Evolutionary conservation across 2,797 vertebrate genomes (phyloP).

Genomic region (Lepilemur ruficaudatus): DNA sequence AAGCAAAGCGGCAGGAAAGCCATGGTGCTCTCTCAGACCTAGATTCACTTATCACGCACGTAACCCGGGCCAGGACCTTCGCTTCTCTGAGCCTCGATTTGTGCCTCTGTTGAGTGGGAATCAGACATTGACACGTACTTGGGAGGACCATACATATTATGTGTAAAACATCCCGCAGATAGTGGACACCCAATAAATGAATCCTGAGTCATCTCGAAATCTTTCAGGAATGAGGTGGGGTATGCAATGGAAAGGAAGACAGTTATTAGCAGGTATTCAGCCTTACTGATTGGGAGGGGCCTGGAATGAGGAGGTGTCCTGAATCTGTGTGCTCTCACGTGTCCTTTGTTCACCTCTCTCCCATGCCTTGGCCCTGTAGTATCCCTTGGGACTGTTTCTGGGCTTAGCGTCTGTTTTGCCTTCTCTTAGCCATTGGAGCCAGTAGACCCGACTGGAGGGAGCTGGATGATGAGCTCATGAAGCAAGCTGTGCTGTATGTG

Average conservation of each 20-base stretch:
- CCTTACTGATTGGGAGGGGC: not conserved
- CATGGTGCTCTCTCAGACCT: not conserved
- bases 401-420: conserved; percentile 24
- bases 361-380: not conserved
- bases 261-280: not conserved
- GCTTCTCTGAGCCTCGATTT: not conserved
- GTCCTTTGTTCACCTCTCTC: not conserved
- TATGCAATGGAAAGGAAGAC: not conserved
- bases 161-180: not conserved
- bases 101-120: not conserved
- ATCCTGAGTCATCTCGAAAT: not conserved
- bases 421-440: conserved; percentile 91
- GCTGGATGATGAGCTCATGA: conserved; percentile 93
- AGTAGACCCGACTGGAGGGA: conserved; percentile 95
- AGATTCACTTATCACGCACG: not conserved
- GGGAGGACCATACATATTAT: not conserved
- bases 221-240: not conserved
- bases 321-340: not conserved
- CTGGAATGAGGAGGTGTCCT: not conserved
- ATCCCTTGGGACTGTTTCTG: not conserved
- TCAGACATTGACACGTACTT: not conserved
- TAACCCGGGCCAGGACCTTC: not conserved
- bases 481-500: conserved; percentile 89
- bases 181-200: not conserved
- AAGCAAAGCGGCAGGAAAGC: not conserved